Conservation (phyloP, 2,888 invertebrate genomes). For the Apotomis turbidana region DNA sequence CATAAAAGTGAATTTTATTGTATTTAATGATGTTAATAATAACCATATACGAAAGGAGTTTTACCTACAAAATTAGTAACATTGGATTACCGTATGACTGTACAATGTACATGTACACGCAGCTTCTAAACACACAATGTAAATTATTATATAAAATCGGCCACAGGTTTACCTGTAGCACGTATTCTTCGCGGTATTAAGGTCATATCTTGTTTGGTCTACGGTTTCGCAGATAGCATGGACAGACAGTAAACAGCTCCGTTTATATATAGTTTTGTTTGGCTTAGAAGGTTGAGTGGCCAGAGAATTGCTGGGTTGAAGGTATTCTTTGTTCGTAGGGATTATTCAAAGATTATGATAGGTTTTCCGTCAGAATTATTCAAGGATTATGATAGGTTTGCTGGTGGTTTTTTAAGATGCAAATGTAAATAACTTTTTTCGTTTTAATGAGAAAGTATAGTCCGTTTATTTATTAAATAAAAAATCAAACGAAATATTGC, state of each 20-base stretch:
- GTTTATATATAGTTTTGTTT: slow-evolving; percentile 49
- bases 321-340: slow-evolving; percentile 37
- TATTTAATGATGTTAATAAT: no score
- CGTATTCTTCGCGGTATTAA: slow-evolving; percentile 37
- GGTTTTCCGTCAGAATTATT: neutral
- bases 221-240: slow-evolving; percentile 57
- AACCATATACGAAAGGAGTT: no score
- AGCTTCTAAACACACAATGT: neutral
- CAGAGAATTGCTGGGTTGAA: slow-evolving; percentile 29
- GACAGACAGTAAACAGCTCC: slow-evolving; percentile 64
- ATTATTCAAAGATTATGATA: neutral
- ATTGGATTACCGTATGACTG: no score
- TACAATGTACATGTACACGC: no score
- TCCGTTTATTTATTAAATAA: no score
- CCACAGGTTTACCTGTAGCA: slow-evolving; percentile 16
- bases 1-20: no score
- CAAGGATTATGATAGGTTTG: neutral
- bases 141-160: neutral
- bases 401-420: no score
- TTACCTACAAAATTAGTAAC: no score
- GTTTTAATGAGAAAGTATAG: no score
- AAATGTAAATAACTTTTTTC: neutral
- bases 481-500: no score
- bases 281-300: slow-evolving; percentile 41
- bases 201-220: slow-evolving; percentile 54